These are phyloP conservation scores for Campylomormyrus numenius DNA, from an alignment of 2,113 vertebrate genomes.

Conservation along the genomic window DNA sequence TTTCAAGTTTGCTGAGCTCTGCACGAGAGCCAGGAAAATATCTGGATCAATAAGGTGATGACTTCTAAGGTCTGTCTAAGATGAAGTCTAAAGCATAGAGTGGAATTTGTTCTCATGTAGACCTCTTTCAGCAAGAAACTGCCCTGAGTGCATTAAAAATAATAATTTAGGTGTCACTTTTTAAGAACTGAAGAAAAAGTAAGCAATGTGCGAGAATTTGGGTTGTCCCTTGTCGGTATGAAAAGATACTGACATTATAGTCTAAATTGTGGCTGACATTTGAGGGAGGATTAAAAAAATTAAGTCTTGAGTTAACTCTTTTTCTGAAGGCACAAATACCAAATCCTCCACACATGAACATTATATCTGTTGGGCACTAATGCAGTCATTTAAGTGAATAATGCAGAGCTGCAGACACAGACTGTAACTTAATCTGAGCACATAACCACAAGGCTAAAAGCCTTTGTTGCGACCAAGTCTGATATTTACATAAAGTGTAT, in stretches of 20 bases:
- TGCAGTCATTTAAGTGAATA: background rate
- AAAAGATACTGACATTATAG: background rate
- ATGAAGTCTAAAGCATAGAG: background rate
- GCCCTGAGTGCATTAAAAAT: background rate
- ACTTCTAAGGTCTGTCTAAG: background rate
- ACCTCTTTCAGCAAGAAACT: background rate
- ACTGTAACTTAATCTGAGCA: background rate
- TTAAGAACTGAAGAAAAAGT: background rate
- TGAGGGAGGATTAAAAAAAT: background rate
- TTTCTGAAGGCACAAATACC: background rate
- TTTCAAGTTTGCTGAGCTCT: background rate
- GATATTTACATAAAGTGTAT: slow-evolving; percentile 8
- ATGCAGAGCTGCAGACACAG: background rate
- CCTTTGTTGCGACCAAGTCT: background rate
- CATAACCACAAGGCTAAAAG: slow-evolving; percentile 3
- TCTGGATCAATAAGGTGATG: background rate
- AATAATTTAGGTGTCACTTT: background rate
- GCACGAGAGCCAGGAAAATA: background rate
- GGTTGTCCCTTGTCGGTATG: background rate
- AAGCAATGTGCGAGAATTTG: background rate
- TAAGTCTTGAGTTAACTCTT: background rate
- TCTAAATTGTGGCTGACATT: background rate
- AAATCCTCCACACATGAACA: background rate
- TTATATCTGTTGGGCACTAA: background rate
- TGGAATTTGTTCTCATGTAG: background rate